Percentiles rank a stretch among this genome's conserved stretches.
These are phyloP conservation scores for Jacana jacana DNA, from an alignment of 2,113 vertebrate species.

Conservation along the genomic window DNA sequence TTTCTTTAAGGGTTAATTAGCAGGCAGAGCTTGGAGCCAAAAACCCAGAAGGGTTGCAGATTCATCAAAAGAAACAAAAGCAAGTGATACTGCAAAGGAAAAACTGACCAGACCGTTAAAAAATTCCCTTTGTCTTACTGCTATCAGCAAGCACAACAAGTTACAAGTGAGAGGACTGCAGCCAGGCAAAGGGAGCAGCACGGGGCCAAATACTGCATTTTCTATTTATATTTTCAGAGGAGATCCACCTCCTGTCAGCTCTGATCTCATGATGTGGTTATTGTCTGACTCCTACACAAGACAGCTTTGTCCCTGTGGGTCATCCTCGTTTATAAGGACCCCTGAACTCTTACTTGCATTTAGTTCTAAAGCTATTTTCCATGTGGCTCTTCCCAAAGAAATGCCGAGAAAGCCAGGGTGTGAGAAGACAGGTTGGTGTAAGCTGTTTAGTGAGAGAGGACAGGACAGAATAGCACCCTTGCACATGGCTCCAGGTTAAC, in stretches of 20 bases:
- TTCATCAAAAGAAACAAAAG: slow-evolving; percentile 22
- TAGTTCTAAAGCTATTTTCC: not conserved
- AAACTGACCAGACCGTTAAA: not conserved
- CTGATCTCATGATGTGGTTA: slow-evolving; percentile 54
- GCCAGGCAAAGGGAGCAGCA: not conserved
- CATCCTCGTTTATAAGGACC: not conserved
- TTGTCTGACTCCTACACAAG: slow-evolving; percentile 23
- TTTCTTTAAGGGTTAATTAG: slow-evolving; percentile 40
- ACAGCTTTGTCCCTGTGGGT: slow-evolving; percentile 16
- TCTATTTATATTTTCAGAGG: slow-evolving; percentile 12
- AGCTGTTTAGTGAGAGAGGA: not conserved
- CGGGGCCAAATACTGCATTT: not conserved
- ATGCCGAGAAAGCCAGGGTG: not conserved
- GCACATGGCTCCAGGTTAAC: not conserved
- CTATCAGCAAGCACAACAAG: not conserved
- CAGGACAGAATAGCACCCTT: not conserved
- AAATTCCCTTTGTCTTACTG: slow-evolving; percentile 2
- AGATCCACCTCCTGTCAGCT: slow-evolving; percentile 48
- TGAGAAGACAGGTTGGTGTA: not conserved
- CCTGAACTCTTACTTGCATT: not conserved
- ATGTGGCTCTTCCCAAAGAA: not conserved
- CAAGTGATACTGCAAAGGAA: not conserved
- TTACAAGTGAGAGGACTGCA: not conserved
- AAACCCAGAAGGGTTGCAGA: slow-evolving; percentile 26
- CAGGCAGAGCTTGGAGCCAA: slow-evolving; percentile 16